A percentile compares a stretch with the other conserved stretches of the same genome.
phyloP scores from a whole-genome alignment of 2,888 invertebrate genomes.

The Melanotus villosus region DNA sequence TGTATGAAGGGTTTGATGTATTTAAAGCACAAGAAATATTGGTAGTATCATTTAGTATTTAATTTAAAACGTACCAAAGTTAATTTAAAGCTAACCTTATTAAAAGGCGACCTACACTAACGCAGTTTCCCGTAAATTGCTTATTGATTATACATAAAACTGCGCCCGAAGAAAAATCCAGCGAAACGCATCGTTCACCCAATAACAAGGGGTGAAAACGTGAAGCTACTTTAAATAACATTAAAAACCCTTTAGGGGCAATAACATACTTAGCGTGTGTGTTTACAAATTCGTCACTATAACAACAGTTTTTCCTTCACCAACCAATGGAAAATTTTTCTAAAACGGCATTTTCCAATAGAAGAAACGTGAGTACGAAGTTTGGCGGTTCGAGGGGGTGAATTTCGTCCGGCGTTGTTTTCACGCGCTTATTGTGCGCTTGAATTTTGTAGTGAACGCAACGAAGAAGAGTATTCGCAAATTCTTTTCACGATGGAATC shows the following conservation, averaged over 20 bases:
- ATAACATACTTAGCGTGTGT: slow-evolving; percentile 27
- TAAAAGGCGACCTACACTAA: slow-evolving; percentile 17
- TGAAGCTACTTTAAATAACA: slow-evolving; percentile 8
- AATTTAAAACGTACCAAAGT: too few relatives aligned
- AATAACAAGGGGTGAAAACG: slow-evolving; percentile 12
- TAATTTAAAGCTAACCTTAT: not conserved
- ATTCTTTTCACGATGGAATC: slow-evolving; percentile 54
- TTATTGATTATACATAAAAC: slow-evolving; percentile 31
- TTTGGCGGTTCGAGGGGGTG: slow-evolving; percentile 32
- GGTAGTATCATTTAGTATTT: too few relatives aligned
- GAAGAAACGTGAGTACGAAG: not conserved
- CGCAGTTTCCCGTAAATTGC: slow-evolving; percentile 21
- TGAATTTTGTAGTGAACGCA: slow-evolving; percentile 38
- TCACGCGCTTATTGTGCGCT: slow-evolving; percentile 35
- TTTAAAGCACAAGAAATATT: too few relatives aligned
- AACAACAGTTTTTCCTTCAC: slow-evolving; percentile 32
- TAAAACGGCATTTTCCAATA: slow-evolving; percentile 26
- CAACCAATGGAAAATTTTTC: slow-evolving; percentile 22
- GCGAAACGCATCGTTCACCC: slow-evolving; percentile 13
- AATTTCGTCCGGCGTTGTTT: slow-evolving; percentile 23
- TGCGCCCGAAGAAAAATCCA: slow-evolving; percentile 16
- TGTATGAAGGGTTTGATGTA: too few relatives aligned
- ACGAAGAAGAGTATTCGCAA: not conserved
- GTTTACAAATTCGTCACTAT: slow-evolving; percentile 41
- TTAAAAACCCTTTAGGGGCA: slow-evolving; percentile 14